Conservation (phyloP, 2,797 vertebrate genomes). For the Lagorchestes hirsutus region DNA sequence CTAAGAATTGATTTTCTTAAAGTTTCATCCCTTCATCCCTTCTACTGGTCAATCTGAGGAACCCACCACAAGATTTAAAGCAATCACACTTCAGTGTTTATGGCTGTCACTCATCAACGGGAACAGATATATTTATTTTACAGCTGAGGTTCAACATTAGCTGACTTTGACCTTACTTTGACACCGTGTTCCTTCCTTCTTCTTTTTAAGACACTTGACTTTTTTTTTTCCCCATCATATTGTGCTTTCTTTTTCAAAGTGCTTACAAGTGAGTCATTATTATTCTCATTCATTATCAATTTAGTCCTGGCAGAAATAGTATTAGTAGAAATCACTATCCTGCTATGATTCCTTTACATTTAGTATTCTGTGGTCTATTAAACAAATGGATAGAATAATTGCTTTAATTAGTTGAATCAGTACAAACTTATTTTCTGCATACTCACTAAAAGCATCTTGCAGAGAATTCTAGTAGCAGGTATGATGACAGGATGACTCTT, state of each 20-base stretch:
- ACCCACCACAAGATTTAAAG: rapidly evolving
- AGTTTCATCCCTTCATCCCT: constrained; percentile 10
- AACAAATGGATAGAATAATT: background rate
- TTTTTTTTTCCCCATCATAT: background rate
- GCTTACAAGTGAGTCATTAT: background rate
- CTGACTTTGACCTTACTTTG: background rate
- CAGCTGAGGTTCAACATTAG: rapidly evolving
- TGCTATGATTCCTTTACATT: background rate
- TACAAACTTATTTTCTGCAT: background rate
- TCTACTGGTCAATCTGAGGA: background rate
- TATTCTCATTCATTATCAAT: background rate
- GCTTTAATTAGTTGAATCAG: background rate
- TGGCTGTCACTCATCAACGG: background rate
- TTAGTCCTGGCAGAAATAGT: background rate
- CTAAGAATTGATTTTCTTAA: constrained; percentile 31
- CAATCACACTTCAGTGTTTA: background rate
- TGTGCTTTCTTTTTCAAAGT: background rate
- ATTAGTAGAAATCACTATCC: background rate
- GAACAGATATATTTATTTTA: background rate
- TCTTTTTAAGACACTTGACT: background rate
- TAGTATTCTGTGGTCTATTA: background rate
- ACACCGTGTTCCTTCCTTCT: background rate
- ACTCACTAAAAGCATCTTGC: background rate
- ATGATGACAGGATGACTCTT: background rate
- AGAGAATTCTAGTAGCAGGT: background rate